Evolutionary conservation across 2,113 vertebrate genomes (phyloP), one percentile per base, ranked within the genome.

Genomic region (Cairina moschata): DNA sequence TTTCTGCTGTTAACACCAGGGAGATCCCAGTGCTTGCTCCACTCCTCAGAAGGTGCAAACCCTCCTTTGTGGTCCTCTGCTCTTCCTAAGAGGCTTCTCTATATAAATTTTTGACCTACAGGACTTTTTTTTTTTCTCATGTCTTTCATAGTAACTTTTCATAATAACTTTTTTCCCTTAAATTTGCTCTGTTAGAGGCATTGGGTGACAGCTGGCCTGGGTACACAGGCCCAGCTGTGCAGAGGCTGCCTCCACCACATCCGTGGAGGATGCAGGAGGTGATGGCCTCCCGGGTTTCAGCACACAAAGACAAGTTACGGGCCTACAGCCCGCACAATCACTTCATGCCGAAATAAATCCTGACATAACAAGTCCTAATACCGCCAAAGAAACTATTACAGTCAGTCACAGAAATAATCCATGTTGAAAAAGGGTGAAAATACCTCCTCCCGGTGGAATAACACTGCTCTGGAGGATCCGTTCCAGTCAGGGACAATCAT

Each of bases 281-380:
- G 71, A n/a, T 42, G 71, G 62, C 28, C 9, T 71, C 77, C 50
- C 42, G 44, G 46, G 66, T 86, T 86, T 85, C 88, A 75, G 62
- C 68, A 36, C 0, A 3, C 66, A 81, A 36, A 81, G 59, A 59
- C 28, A 94, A 87, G 81, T 56, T 90, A 63, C 50, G 84, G 69
- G 48, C 67, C 76, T 73, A 52, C 52, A 93, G 86, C 86, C 56
- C 52, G 77, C 90, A 54, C 2, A 96, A 96, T 93, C 81, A 34
- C 88, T 90, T 96, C 90, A 93, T 13, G 32, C 91, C 4, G 0
- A 91, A 95, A 94, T 97, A 97, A 96, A 96, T 97, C 95, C 93
- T 95, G 91, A 94, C 94, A 97, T 97, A 96, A 96, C 94, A 96
- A 95, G 80, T 83, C 83, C 81, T 95, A 97, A 97, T 91, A 63